Evolutionary conservation across 2,797 vertebrate species (phyloP), one percentile per base, ranked within the genome.

Genomic region (Emys orbicularis): DNA sequence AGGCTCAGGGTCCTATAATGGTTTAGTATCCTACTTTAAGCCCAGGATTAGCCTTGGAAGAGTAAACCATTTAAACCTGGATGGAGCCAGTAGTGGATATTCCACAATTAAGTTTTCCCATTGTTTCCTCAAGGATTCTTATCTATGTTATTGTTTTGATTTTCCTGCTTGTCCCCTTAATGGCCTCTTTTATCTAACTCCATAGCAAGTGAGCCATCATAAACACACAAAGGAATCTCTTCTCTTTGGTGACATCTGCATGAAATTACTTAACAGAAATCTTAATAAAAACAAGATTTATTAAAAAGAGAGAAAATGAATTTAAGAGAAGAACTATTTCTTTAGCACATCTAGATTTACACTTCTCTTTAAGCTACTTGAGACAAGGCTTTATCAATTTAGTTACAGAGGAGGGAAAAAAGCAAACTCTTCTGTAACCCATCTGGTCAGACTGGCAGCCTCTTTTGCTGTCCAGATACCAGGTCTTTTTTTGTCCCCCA

Each of bases 71-170:
- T 84, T 77, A 90, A 11, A 34, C 59, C 23, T 91, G 12, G 47
- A 47, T 95, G 57, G 76, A 82, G 87, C 50, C 12, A 91, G 82
- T 19, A 83, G 37, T 11, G 68, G 47, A 29, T 85, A 76, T 92
- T 83, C 21, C 54, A 8, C 16, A 76, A 0, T 23, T 92, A 88
- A 72, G 37, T 59, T 81, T 84, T 31, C 54, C 34, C 83, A 0
- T 56, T 87, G 76, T 92, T 93, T 92, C 81, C 53, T 84, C 88
- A 92, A 85, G 82, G 23, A 50, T 50, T 93, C 27, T 44, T 89
- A 3, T 21, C 87, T 80, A 4, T 94, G 77, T 82, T 6, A 2
- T n/a, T 93, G 47, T 52, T 23, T 6, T 91, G 8, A 61, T 44
- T 89, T 92, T 91, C 41, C 94, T 29, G 50, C 89, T 19, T 95